These are phyloP conservation scores for Botrylloides violaceus DNA, from an alignment of 23 tunicate species.

Conservation along the genomic window DNA sequence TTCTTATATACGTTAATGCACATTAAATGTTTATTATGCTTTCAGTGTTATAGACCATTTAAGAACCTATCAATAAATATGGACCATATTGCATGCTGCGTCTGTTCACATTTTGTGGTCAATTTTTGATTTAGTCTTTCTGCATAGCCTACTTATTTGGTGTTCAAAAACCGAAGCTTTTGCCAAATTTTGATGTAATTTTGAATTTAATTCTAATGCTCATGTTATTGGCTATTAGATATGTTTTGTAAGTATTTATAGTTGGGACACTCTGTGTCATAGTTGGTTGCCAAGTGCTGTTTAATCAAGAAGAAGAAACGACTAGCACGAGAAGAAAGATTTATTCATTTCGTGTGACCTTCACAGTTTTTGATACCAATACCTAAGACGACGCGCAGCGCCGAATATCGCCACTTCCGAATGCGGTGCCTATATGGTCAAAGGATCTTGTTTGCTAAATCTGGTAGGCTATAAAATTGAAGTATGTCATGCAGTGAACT, in stretches of 20 bases:
- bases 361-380: conserved; percentile 11
- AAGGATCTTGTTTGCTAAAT: conserved; percentile 15
- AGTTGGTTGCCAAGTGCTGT: background rate
- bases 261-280: background rate
- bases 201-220: background rate
- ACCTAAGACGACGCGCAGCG: conserved; percentile 37
- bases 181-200: too few species aligned
- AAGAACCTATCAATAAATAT: too few species aligned
- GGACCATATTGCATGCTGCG: too few species aligned
- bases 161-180: too few species aligned
- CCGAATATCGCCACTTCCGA: conserved; percentile 38
- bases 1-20: too few species aligned
- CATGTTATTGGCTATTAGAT: background rate
- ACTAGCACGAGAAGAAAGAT: background rate
- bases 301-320: background rate
- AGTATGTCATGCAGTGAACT: too few species aligned
- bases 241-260: background rate
- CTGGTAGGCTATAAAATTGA: too few species aligned
- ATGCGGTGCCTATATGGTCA: conserved; percentile 47
- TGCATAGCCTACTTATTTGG: too few species aligned
- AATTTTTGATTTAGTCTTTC: too few species aligned
- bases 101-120: too few species aligned
- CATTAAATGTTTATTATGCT: too few species aligned
- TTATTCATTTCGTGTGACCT: conserved; percentile 7
- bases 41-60: too few species aligned